Conservation (phyloP, 2,113 vertebrate genomes). For the Todiramphus saurophagus region DNA sequence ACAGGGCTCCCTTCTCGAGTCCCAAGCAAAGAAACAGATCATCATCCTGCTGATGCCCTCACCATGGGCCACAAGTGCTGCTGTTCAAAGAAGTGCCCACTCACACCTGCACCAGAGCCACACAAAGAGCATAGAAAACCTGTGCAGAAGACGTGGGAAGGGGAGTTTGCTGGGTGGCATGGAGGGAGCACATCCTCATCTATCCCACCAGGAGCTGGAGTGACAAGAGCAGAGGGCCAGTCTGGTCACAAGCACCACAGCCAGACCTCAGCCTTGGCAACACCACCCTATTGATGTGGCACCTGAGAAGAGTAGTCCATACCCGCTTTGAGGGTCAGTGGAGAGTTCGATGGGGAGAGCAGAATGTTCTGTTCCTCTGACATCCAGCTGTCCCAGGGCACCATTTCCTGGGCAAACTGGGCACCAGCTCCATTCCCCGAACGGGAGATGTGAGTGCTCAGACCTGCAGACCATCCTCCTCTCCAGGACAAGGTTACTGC, state of each 20-base stretch:
- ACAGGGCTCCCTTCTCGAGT: accelerated
- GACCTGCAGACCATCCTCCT: not conserved
- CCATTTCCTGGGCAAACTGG: not conserved
- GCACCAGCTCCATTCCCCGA: not conserved
- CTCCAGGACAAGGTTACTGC: accelerated
- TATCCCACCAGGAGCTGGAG: not conserved
- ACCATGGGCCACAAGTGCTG: not conserved
- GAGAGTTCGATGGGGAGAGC: not conserved
- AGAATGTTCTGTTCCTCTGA: not conserved
- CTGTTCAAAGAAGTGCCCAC: not conserved
- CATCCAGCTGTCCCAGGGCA: not conserved
- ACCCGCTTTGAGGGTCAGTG: not conserved
- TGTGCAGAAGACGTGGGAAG: accelerated
- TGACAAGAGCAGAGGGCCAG: not conserved
- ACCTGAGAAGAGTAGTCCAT: accelerated
- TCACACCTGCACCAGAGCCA: not conserved
- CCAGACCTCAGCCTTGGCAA: not conserved
- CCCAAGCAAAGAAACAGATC: not conserved
- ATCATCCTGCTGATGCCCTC: not conserved
- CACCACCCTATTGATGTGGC: accelerated
- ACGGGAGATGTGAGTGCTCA: accelerated
- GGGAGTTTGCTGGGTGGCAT: not conserved
- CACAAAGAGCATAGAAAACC: too few species aligned
- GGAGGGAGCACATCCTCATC: not conserved
- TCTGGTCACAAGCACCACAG: not conserved